Base-by-base conservation (phyloP, 2,888 invertebrate species). In the Clunio marinus region DNA sequence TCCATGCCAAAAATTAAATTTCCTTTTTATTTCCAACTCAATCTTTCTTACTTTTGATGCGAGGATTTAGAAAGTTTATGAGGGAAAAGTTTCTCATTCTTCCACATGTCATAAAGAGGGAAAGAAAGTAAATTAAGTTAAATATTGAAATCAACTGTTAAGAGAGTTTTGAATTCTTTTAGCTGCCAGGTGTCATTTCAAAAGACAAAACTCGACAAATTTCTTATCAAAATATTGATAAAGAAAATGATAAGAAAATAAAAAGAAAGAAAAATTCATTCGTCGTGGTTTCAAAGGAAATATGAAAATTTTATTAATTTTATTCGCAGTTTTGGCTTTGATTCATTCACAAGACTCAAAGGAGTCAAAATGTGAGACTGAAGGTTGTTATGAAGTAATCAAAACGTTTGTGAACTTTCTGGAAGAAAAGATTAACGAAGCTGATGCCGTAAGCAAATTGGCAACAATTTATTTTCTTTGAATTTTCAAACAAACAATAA, bases 371-470 rank as follows among this genome's bases (percentile, higher is more conserved):
- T 65, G 63, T 28, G 28, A 45, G 22, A 17, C 28, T 25, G 46
- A 66, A 55, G 66, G 66, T 28, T 66, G 66, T 25, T 66, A 55
- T 8, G 66, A 66, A 66, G 66, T 66, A 8, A 66, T 66, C 2
- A 66, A 66, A 66, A 66, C 66, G 17, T 55, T 66, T 15, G 32
- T 24, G 2, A 20, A 66, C 25, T 55, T 66, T 28, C 25, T 66
- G 1, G 66, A 55, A 17, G 20, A 46, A 3, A 51, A 55, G 28
- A 51, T 66, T 28, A 66, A 55, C 22, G 66, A 66, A 51, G 32
- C 66, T 32, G 35, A 51, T 35, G 27, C 20, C 28, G 66, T 66
- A 15, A 66, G 55, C 13, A 10, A n/a, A n/a, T n/a, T n/a, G n/a
- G n/a, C n/a, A n/a, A n/a, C n/a, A 27, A 15, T 27, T n/a, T 3